Percentiles rank a stretch among this genome's conserved stretches.
Conservation (phyloP, 2,113 vertebrate genomes). For the Anguilla rostrata region DNA sequence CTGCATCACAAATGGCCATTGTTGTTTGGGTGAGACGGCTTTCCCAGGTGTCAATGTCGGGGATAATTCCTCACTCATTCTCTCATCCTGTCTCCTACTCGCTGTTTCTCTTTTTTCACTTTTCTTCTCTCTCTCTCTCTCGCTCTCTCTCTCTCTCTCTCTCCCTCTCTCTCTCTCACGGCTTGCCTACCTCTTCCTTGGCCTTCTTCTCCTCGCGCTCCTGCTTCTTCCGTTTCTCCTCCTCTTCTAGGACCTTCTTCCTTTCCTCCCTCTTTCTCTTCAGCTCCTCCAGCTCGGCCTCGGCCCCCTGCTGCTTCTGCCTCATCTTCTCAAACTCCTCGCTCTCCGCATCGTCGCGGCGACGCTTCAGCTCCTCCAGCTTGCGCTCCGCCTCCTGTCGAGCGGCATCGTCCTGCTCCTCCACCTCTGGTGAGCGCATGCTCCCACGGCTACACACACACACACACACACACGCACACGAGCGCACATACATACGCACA, state of each 20-base stretch:
- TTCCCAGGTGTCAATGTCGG: neutral
- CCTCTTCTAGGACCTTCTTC: conserved; percentile 89
- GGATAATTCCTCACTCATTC: neutral
- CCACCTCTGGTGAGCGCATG: conserved; percentile 60
- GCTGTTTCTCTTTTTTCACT: no score
- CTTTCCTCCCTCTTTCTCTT: conserved; percentile 90
- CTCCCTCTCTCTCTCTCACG: neutral
- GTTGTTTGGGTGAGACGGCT: neutral
- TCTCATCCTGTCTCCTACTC: neutral
- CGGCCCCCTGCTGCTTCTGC: conserved; percentile 90
- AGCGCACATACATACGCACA: neutral
- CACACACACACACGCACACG: neutral
- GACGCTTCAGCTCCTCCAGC: conserved; percentile 85
- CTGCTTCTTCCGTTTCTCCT: conserved; percentile 84
- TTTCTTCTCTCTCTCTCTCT: no score
- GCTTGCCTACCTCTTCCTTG: conserved; percentile 79
- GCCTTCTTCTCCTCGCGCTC: conserved; percentile 84
- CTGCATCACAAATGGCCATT: neutral
- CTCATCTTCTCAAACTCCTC: conserved; percentile 89
- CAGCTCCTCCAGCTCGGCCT: conserved; percentile 87
- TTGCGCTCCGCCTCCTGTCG: conserved; percentile 82
- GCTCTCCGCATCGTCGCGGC: conserved; percentile 82
- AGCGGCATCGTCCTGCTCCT: conserved; percentile 71
- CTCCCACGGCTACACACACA: conserved; percentile 65
- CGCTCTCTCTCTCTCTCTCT: neutral